Base-by-base conservation (phyloP, 2,888 invertebrate species). In the Trypoxylon attenuatum region DNA sequence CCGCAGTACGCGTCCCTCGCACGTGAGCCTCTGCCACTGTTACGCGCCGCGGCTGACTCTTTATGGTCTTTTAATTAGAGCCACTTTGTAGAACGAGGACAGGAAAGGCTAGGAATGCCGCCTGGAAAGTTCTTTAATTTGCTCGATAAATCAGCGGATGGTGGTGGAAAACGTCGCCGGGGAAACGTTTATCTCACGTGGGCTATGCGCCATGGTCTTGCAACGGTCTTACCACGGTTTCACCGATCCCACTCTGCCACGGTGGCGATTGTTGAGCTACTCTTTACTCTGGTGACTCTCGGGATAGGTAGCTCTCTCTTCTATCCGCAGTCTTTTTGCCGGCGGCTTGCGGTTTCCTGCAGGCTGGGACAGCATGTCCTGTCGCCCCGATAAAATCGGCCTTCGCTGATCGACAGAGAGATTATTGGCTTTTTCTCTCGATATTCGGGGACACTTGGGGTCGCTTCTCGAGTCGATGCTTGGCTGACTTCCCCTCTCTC, bases 51-150 rank as follows among this genome's bases (percentile, higher is more conserved):
- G 69, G 77, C 76, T 77, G 75, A 76, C 79, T 81, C 82, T 83
- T 84, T 80, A 83, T 78, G 76, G 80, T 78, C 79, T 80, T 81
- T 82, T 82, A 82, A 83, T 83, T 84, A 83, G 82, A 81, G 71
- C 76, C 77, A 82, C 82, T 83, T 83, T 81, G 77, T 76, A 60
- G 68, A 77, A 76, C 72, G 76, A 73, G 76, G 60, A 71, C 68
- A 66, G 69, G 60, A 71, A 70, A 71, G 64, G 75, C 73, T 69
- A 74, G 74, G 71, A 82, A 81, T 76, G 72, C 75, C 74, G 72
- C 70, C 70, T 75, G 67, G 57, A 77, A 81, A 82, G 79, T 82
- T 82, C 75, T 82, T 80, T 82, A 82, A 82, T 81, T 82, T 81
- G 72, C 63, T 62, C 80, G 80, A 82, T 82, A 80, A 82, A 82